Evolutionary conservation across 2,888 invertebrate species (phyloP), one percentile per base, ranked within the genome.

Genomic region (Aphidius colemani): DNA sequence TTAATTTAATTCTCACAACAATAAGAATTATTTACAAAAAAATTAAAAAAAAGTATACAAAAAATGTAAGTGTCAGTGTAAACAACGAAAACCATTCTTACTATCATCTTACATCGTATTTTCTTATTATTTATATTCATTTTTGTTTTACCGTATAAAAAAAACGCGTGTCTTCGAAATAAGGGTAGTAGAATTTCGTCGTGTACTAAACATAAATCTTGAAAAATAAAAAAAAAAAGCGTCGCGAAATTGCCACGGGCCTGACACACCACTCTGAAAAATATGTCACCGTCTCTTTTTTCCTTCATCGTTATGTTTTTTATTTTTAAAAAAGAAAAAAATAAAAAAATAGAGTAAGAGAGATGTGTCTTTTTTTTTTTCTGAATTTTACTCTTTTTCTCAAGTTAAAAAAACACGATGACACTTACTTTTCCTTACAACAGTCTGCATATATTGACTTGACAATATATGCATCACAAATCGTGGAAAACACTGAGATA

Each of bases 171-270:
- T 49, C 57, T 57, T 46, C 43, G 46, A 49, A 49, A 53, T 46
- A 43, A 43, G 18, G 61, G 59, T 41, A 53, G 13, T 53, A 63
- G 59, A 55, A 48, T 61, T 62, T 65, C 65, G 46, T 65, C 67
- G 68, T 67, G 69, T 70, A 66, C 66, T 43, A 61, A 67, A 70
- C 75, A 77, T 76, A 76, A 77, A 77, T 76, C 77, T 74, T 74
- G 67, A 65, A 74, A 72, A 30, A 30, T 30, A 30, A 30, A 30
- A 30, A 74, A 76, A 76, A 76, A 74, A 76, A 76, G 76, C 76
- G 75, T 77, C 73, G 77, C 72, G 74, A 77, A 77, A 77, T 77
- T 76, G 76, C 77, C 71, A 74, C 71, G 72, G 69, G 69, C 67
- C 66, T 66, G 69, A 50, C 66, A 63, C 58, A 66, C 63, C 64